A percentile compares a stretch with the other conserved stretches of the same genome.
Conservation (phyloP, 92 coral and sea anemone genomes). For the Phenganax stokvisi region DNA sequence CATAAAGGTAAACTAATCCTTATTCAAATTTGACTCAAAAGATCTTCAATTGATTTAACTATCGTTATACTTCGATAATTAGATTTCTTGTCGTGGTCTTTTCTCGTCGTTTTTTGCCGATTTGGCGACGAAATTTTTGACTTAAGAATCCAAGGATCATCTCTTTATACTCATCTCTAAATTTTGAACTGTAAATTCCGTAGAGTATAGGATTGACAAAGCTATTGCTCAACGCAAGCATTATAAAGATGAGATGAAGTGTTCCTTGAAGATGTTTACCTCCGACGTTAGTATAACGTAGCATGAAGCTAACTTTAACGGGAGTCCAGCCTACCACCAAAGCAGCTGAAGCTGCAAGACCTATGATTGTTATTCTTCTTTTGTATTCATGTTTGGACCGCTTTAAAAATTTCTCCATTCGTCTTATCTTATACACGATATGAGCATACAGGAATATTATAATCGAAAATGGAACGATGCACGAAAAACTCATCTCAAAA, state of each 20-base stretch:
- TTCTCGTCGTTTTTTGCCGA: too few species aligned
- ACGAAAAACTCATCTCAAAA: conserved; percentile 15
- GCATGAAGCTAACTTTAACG: conserved; percentile 17
- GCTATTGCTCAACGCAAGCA: conserved; percentile 27
- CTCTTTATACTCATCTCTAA: conserved; percentile 1
- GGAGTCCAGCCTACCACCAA: conserved; percentile 35
- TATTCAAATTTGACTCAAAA: too few species aligned
- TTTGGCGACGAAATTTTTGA: neutral
- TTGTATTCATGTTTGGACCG: neutral
- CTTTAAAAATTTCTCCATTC: neutral
- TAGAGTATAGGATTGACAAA: conserved; percentile 23
- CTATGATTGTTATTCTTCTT: conserved; percentile 22
- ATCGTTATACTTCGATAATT: too few species aligned
- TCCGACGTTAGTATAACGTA: conserved; percentile 26
- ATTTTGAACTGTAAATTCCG: conserved; percentile 13
- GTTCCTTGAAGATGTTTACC: conserved; percentile 25
- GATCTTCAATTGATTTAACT: too few species aligned
- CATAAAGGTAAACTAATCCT: too few species aligned
- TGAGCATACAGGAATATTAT: conserved; percentile 21
- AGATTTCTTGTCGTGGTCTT: too few species aligned
- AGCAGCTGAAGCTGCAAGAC: conserved; percentile 11
- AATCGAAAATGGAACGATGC: conserved; percentile 20
- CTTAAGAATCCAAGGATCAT: neutral
- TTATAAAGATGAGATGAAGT: conserved; percentile 27
- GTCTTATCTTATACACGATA: conserved; percentile 17